A percentile compares a stretch with the other conserved stretches of the same genome.
Conservation (phyloP, 2,888 invertebrate genomes). For the Tenodera sinensis region DNA sequence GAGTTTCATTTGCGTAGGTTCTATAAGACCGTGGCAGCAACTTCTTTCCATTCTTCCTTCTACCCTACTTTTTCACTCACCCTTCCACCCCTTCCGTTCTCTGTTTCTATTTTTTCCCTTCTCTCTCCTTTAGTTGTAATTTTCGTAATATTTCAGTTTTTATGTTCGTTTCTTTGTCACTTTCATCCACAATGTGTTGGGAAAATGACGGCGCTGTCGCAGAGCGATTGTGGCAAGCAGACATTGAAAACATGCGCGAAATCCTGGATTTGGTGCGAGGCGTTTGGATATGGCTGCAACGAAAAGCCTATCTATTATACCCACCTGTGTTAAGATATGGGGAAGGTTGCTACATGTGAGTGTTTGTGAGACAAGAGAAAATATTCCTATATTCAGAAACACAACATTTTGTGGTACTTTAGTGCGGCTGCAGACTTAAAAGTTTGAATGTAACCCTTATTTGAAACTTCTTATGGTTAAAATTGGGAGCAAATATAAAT, state of each 20-base stretch:
- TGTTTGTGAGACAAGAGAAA: not conserved
- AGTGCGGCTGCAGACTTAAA: not conserved
- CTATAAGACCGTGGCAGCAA: constrained; percentile 21
- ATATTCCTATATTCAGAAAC: not conserved
- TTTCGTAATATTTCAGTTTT: constrained; percentile 32
- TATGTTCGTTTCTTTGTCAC: constrained; percentile 32
- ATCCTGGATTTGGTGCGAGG: not conserved
- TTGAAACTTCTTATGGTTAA: too few relatives aligned
- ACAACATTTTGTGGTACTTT: not conserved
- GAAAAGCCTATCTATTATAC: not conserved
- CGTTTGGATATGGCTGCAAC: not conserved
- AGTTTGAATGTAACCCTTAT: too few relatives aligned
- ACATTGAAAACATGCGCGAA: constrained; percentile 1
- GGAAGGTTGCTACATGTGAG: not conserved
- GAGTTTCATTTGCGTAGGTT: constrained; percentile 30
- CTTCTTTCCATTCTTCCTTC: constrained; percentile 16
- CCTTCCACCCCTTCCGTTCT: not conserved
- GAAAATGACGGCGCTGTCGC: constrained; percentile 5
- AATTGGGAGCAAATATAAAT: too few relatives aligned
- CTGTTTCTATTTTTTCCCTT: constrained; percentile 19
- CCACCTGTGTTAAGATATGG: not conserved
- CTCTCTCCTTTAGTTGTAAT: constrained; percentile 27
- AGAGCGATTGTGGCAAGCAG: not conserved
- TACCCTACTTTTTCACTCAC: not conserved
- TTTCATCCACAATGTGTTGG: constrained; percentile 24